These are phyloP conservation scores for Stercorarius parasiticus DNA, from an alignment of 2,113 vertebrate genomes.

Conservation along the genomic window DNA sequence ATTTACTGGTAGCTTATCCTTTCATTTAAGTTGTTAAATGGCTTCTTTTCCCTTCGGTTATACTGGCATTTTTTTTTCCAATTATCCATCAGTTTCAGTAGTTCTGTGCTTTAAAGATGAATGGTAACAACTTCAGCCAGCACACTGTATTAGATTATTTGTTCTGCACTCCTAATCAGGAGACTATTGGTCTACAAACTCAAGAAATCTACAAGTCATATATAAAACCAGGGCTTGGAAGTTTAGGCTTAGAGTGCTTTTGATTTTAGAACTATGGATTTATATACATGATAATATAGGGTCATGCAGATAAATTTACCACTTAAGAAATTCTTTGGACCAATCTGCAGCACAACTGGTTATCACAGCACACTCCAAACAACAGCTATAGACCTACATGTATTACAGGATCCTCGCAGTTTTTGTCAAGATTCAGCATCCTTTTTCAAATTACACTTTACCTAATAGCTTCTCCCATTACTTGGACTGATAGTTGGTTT, in stretches of 20 bases:
- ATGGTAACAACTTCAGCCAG: background rate
- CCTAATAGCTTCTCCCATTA: background rate
- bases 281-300: background rate
- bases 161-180: background rate
- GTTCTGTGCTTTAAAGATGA: constrained; percentile 9
- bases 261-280: background rate
- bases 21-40: constrained; percentile 18
- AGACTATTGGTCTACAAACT: background rate
- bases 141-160: background rate
- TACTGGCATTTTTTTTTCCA: constrained; percentile 13
- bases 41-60: background rate
- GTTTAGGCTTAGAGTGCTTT: background rate
- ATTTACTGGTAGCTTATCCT: background rate
- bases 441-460: background rate
- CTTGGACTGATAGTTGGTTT: background rate
- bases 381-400: background rate
- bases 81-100: constrained; percentile 5
- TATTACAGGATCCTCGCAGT: background rate
- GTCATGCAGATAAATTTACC: background rate
- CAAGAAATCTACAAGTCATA: background rate
- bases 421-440: background rate
- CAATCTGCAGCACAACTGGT: background rate
- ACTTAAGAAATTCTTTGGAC: background rate
- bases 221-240: background rate
- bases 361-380: background rate